phyloP scores from a whole-genome alignment of 2,113 vertebrate genomes.

The Fregetta grallaria region DNA sequence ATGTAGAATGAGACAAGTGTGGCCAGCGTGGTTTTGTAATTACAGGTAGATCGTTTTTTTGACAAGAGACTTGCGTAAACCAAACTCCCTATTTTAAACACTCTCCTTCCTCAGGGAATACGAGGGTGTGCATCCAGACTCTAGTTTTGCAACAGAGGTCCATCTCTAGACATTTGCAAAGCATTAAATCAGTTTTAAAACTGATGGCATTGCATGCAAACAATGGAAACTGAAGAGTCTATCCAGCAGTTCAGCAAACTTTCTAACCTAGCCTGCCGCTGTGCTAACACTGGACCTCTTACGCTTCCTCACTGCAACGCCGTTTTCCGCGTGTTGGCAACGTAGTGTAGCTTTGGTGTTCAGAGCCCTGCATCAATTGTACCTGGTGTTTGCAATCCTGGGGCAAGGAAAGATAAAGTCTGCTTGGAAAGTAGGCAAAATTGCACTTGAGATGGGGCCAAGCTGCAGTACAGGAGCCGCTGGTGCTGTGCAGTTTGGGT shows the following conservation, averaged over 20 bases:
- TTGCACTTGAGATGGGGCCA: neutral
- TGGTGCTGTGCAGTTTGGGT: neutral
- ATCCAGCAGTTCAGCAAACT: neutral
- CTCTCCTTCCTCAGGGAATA: neutral
- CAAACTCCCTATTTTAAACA: neutral
- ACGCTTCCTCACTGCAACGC: neutral
- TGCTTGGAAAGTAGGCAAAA: neutral
- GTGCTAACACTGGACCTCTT: neutral
- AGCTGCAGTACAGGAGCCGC: neutral
- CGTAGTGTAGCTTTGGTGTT: neutral
- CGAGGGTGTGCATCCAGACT: neutral
- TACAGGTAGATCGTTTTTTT: neutral
- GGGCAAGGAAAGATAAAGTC: neutral
- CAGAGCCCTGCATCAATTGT: slow-evolving; percentile 2
- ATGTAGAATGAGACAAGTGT: neutral
- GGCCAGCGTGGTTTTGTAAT: neutral
- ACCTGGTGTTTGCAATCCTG: slow-evolving; percentile 17
- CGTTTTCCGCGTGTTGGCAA: neutral
- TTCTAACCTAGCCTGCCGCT: neutral
- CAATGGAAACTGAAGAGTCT: neutral
- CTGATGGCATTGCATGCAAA: neutral
- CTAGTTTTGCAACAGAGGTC: neutral
- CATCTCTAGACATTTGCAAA: neutral
- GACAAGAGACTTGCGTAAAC: neutral
- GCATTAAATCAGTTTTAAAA: neutral